Percentiles rank a stretch among this genome's conserved stretches.
Conservation (phyloP, 2,797 vertebrate species). For the Gymnopithys bicolor region DNA sequence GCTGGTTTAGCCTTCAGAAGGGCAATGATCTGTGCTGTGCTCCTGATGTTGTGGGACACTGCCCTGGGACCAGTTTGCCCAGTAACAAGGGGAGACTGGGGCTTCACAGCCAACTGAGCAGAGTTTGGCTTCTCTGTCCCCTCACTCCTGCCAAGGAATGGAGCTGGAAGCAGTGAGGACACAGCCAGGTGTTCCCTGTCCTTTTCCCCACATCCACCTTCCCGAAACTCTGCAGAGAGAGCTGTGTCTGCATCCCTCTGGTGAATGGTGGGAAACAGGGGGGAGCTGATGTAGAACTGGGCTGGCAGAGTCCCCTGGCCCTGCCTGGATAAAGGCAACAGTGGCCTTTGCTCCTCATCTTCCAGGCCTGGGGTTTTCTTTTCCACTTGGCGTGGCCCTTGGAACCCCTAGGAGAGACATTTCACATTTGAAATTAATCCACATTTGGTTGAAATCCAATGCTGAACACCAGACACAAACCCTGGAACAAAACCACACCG, state of each 20-base stretch:
- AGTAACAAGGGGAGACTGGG: background rate
- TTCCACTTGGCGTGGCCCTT: slow-evolving; percentile 72
- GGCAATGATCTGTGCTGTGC: slow-evolving; percentile 79
- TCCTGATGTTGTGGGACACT: slow-evolving; percentile 70
- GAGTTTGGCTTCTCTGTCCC: background rate
- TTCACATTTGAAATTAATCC: background rate
- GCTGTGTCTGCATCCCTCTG: background rate
- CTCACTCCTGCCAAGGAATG: background rate
- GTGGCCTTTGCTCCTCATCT: background rate
- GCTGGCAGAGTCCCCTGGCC: slow-evolving; percentile 21
- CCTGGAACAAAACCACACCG: slow-evolving; percentile 57
- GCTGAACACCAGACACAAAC: background rate
- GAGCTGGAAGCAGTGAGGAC: background rate
- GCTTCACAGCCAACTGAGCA: background rate
- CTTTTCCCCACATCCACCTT: background rate
- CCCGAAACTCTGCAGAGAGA: background rate
- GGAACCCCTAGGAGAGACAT: slow-evolving; percentile 74
- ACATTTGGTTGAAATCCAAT: background rate
- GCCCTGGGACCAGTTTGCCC: background rate
- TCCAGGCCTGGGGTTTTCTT: slow-evolving; percentile 60
- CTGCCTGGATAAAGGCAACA: background rate
- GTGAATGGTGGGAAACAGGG: slow-evolving; percentile 66
- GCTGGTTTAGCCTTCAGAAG: slow-evolving; percentile 68
- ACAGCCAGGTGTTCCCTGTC: background rate
- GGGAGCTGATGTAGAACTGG: slow-evolving; percentile 44